Evolutionary conservation across 1,140 invertebrate genomes (phyloP).

Genomic region (Zaprionus lachaisei): DNA sequence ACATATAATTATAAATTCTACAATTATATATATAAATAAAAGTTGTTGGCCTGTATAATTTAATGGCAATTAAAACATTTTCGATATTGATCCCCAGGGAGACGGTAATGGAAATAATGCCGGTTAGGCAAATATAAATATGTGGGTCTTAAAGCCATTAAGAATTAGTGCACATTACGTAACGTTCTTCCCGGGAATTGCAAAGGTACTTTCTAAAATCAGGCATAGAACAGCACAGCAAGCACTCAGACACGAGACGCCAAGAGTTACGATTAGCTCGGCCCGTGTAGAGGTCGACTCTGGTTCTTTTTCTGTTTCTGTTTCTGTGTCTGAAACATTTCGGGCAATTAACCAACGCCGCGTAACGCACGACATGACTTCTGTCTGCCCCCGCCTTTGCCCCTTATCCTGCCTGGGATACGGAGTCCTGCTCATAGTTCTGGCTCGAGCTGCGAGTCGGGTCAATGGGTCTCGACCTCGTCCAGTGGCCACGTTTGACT

Average conservation of each 20-base stretch:
- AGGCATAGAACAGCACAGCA: constrained; percentile 56
- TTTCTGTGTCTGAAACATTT: constrained; percentile 47
- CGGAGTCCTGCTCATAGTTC: neutral
- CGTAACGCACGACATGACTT: constrained; percentile 70
- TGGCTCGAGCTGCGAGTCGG: constrained; percentile 7
- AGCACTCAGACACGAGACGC: constrained; percentile 67
- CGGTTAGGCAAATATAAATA: constrained; percentile 9
- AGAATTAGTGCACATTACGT: constrained; percentile 3
- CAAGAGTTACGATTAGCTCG: constrained; percentile 27
- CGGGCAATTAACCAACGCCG: constrained; percentile 66
- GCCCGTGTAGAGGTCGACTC: constrained; percentile 27
- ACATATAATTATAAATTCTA: too few relatives aligned
- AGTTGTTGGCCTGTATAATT: neutral
- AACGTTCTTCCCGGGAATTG: constrained; percentile 20
- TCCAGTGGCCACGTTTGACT: constrained; percentile 39
- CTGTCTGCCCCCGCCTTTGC: constrained; percentile 24
- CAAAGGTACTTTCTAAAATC: constrained; percentile 19
- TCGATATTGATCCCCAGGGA: neutral
- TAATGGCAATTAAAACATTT: neutral
- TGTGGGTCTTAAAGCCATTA: neutral
- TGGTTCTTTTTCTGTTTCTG: neutral
- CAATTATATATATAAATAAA: neutral
- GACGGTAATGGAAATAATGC: neutral
- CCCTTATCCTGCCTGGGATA: neutral
- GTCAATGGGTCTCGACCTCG: constrained; percentile 43